Evolutionary conservation across 2,113 vertebrate species (phyloP), one percentile per base, ranked within the genome.

Genomic region (Ammodytes marinus): DNA sequence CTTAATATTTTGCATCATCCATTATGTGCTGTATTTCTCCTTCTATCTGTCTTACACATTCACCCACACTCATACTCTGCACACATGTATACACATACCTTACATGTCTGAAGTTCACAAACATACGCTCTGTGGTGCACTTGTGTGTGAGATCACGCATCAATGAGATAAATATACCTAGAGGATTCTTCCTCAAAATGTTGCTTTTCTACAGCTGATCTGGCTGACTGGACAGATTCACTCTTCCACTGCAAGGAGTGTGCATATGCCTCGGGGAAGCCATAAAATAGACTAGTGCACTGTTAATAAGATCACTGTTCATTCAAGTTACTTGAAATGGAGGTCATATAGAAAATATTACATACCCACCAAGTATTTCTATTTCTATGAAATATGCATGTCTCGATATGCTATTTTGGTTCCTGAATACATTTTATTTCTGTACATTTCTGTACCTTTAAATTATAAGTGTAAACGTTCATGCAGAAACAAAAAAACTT

Each of bases 91-190:
- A 17, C 8, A 70, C 12, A 64, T 40, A 72, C 61, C 15, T 46
- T 43, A 58, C 71, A 65, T 37, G 57, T 57, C 58, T 12, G 46
- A 64, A 54, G 69, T 70, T 71, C 76, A 83, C 69, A 77, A 82
- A 83, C 74, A 77, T 47, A 69, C 43, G 60, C 71, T 64, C 85
- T 85, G 82, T 85, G 79, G 58, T 80, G 75, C 59, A 77, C 82
- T 80, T 81, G 74, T 72, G 66, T 72, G 70, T 57, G 43, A 72
- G 45, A 81, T 76, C 69, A 83, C 8, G 49, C 77, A 69, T 61
- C 43, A 15, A 53, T 82, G 70, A 80, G 42, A 64, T 59, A 63
- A 71, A 77, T 60, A 70, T 63, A 80, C 69, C 75, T 67, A 27
- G 61, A 84, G 80, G 80, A 80, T 76, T 45, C 7, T 43, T 83